Evolutionary conservation across 2,888 invertebrate genomes (phyloP), one percentile per base, ranked within the genome.

Genomic region (Macaria liturata): DNA sequence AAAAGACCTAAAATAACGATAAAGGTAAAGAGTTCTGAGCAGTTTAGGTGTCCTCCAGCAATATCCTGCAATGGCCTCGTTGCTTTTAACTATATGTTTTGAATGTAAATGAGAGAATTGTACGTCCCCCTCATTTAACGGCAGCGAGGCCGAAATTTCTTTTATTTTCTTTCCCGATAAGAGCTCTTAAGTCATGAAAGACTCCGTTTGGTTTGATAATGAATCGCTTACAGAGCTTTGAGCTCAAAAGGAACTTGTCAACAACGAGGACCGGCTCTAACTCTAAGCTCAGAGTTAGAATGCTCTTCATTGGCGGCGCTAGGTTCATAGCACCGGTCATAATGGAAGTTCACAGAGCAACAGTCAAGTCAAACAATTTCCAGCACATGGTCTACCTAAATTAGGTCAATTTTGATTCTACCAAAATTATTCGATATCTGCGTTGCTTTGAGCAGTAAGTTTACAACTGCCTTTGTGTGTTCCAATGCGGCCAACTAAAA

Each of bases 51-150:
- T 64, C 54, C 56, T 52, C 55, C 59, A 57, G 54, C 61, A 64
- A 57, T 54, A 57, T 56, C 53, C 55, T 44, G 55, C 60, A 61
- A 64, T 50, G 56, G 57, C 59, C 58, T 60, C 65, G 62, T 66
- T 64, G 59, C 59, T 62, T 64, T 65, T 65, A 62, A 64, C 67
- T 66, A 59, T 64, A 59, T 66, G 59, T 59, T 64, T 57, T 58
- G 59, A 64, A 67, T 67, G 62, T 58, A 61, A 64, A 67, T 64
- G 62, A 57, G 61, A 42, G 50, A 50, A 57, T 65, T 64, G 62
- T 65, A 45, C 59, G 58, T 53, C 58, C 62, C 62, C 46, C 39
- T 34, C 40, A 50, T 44, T 53, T 55, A 58, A 60, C 51, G 54
- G 49, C 42, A 9, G 49, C 56, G 32, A 55, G 42, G 51, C 37